A percentile compares a stretch with the other conserved stretches of the same genome.
These are phyloP conservation scores for Calephelis perditalis DNA, from an alignment of 2,888 invertebrate species.

Conservation along the genomic window DNA sequence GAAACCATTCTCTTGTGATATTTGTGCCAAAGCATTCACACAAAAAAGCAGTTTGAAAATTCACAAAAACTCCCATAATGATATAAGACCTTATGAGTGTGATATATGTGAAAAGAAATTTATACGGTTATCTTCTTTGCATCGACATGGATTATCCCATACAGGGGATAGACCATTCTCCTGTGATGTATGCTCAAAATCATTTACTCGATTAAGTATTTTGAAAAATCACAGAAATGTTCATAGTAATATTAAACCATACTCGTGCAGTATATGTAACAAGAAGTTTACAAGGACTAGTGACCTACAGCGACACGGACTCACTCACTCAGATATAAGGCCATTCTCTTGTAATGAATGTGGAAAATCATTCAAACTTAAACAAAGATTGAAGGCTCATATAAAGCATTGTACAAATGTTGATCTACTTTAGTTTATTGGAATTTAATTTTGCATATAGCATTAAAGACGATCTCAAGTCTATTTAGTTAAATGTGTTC, in stretches of 20 bases:
- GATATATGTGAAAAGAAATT: slow-evolving; percentile 10
- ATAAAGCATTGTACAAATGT: too few species aligned
- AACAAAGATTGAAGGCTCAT: background rate
- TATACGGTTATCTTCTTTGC: slow-evolving; percentile 5
- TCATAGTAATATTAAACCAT: slow-evolving; percentile 11
- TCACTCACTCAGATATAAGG: background rate
- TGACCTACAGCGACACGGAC: background rate
- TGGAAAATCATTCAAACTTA: background rate
- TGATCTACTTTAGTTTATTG: too few species aligned
- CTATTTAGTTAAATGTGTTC: too few species aligned
- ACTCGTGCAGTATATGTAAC: slow-evolving; percentile 13
- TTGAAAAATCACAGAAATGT: background rate
- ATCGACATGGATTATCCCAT: slow-evolving; percentile 9
- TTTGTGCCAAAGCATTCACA: slow-evolving; percentile 13
- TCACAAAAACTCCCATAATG: slow-evolving; percentile 1
- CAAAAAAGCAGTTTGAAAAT: slow-evolving; percentile 4
- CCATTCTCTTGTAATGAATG: background rate
- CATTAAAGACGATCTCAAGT: too few species aligned
- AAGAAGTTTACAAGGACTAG: slow-evolving; percentile 4
- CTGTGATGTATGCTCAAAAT: slow-evolving; percentile 6
- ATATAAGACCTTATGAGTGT: slow-evolving; percentile 9
- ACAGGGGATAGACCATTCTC: background rate
- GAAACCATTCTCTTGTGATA: slow-evolving; percentile 4
- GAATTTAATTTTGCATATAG: too few species aligned
- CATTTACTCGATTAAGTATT: slow-evolving; percentile 1